These are phyloP conservation scores for Actinernus sp. DNA, from an alignment of 92 coral and sea anemone genomes.

Conservation along the genomic window DNA sequence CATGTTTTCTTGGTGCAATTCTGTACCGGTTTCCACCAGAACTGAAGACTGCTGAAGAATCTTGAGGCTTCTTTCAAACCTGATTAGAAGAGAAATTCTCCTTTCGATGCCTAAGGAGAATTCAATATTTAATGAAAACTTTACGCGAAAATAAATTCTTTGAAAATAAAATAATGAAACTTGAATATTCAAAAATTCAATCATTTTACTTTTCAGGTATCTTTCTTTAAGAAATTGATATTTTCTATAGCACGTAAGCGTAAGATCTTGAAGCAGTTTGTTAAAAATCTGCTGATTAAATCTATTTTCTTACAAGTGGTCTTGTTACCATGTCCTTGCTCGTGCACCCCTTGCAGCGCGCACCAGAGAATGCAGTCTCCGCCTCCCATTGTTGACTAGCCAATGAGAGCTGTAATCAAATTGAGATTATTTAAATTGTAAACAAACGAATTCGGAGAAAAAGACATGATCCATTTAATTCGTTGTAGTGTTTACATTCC, in stretches of 20 bases:
- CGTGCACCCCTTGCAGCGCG: slow-evolving; percentile 14
- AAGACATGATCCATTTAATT: no score
- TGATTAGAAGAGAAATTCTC: slow-evolving; percentile 24
- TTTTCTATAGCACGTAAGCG: neutral
- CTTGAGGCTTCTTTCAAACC: neutral
- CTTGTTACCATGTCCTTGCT: neutral
- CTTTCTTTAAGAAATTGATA: no score
- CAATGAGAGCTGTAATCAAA: slow-evolving; percentile 15
- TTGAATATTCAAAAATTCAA: no score
- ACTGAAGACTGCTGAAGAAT: slow-evolving; percentile 17
- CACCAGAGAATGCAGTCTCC: slow-evolving; percentile 36
- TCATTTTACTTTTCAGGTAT: no score
- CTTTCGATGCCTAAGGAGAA: no score
- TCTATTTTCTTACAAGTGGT: slow-evolving; percentile 15
- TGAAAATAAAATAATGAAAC: no score
- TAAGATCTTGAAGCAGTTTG: no score
- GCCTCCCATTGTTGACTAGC: slow-evolving; percentile 27
- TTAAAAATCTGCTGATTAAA: no score
- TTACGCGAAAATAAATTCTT: no score
- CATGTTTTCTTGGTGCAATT: slow-evolving; percentile 44
- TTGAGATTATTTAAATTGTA: neutral
- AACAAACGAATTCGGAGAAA: slow-evolving; percentile 1
- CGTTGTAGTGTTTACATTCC: no score
- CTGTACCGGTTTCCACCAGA: slow-evolving; percentile 44
- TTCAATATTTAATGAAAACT: no score